phyloP scores from a whole-genome alignment of 2,113 vertebrate species.

The Ammodytes marinus region DNA sequence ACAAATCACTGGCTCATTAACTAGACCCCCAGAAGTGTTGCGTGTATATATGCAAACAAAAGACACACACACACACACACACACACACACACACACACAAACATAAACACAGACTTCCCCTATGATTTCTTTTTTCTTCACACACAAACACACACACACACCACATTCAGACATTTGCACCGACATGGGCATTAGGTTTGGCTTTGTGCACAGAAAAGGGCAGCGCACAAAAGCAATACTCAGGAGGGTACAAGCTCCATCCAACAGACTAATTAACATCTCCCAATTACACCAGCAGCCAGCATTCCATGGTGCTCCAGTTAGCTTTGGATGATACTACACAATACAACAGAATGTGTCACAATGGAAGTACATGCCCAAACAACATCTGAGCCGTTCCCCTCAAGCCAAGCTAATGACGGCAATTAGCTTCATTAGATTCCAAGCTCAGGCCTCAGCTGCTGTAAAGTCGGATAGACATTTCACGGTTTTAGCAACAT shows the following conservation, averaged over 20 bases:
- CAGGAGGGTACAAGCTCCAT: constrained; percentile 73
- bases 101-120: background rate
- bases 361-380: constrained; percentile 55
- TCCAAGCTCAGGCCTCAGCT: constrained; percentile 62
- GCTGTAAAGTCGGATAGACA: constrained; percentile 47
- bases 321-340: constrained; percentile 71
- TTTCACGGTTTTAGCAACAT: constrained; percentile 20
- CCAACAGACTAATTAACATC: constrained; percentile 81
- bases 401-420: constrained; percentile 73
- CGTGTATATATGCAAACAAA: constrained; percentile 57
- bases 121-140: constrained; percentile 22
- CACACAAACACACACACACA: constrained; percentile 33
- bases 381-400: constrained; percentile 70
- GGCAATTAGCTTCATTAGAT: constrained; percentile 72
- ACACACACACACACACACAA: constrained; percentile 19
- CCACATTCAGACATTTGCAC: constrained; percentile 51
- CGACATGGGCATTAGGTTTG: constrained; percentile 64
- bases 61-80: constrained; percentile 25
- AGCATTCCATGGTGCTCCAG: constrained; percentile 61
- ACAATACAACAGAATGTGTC: constrained; percentile 67
- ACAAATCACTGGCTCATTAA: constrained; percentile 79
- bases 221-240: constrained; percentile 72
- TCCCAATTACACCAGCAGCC: constrained; percentile 75
- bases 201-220: constrained; percentile 77
- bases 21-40: constrained; percentile 57